phyloP scores from a whole-genome alignment of 2,797 vertebrate genomes.

The Melanotaenia nigrans region DNA sequence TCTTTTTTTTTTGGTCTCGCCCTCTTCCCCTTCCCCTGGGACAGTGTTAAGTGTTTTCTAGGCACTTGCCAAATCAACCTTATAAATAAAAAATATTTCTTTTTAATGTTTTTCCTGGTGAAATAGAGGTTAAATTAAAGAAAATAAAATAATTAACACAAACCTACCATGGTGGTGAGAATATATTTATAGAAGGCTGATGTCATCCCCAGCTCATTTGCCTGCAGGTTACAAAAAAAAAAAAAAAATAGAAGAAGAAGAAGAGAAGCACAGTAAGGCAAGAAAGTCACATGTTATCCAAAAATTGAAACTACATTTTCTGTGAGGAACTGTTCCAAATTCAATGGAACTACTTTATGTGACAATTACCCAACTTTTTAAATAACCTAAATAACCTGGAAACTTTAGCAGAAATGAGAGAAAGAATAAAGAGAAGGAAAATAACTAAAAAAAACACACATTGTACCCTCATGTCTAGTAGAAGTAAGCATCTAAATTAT shows the following conservation, averaged over 20 bases:
- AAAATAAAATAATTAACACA: not conserved
- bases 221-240: slow-evolving; percentile 65
- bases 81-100: not conserved
- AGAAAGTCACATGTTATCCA: not conserved
- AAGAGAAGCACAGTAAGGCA: slow-evolving; percentile 10
- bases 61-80: not conserved
- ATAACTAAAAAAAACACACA: not conserved
- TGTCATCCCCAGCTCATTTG: slow-evolving; percentile 89
- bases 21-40: not conserved
- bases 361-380: not conserved
- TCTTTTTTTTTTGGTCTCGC: not conserved
- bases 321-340: not conserved
- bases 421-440: not conserved
- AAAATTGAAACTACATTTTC: not conserved
- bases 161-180: slow-evolving; percentile 88
- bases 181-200: slow-evolving; percentile 91
- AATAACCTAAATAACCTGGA: slow-evolving; percentile 1
- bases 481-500: not conserved
- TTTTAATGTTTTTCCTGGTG: not conserved
- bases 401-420: not conserved
- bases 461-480: not conserved
- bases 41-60: not conserved
- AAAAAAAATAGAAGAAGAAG: not conserved
- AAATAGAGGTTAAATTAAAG: not conserved
- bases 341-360: not conserved